These are phyloP conservation scores for Aphaenogaster floridana DNA, from an alignment of 1,140 invertebrate genomes.

Conservation along the genomic window DNA sequence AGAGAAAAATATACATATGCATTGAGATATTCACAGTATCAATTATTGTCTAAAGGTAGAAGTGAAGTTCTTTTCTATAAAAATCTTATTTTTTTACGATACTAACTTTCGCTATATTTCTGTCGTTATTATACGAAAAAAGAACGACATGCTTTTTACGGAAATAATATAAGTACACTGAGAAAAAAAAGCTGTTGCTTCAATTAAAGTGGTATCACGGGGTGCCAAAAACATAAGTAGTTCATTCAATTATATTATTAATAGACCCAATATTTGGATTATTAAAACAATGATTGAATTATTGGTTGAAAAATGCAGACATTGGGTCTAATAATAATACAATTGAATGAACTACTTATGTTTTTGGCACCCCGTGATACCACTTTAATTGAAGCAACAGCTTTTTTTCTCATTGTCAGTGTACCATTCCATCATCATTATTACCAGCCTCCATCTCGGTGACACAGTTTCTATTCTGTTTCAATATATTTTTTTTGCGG, in stretches of 20 bases:
- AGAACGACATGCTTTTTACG: background rate
- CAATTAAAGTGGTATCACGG: too few relatives aligned
- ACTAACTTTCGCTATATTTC: background rate
- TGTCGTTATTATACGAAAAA: background rate
- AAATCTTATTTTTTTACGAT: background rate
- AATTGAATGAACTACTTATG: too few relatives aligned
- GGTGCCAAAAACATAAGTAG: too few relatives aligned
- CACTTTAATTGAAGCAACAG: too few relatives aligned
- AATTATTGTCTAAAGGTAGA: background rate
- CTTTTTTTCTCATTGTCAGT: too few relatives aligned
- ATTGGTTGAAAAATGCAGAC: too few relatives aligned
- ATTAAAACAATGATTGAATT: too few relatives aligned
- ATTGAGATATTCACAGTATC: background rate
- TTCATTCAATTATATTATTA: too few relatives aligned
- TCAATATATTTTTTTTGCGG: constrained; percentile 20
- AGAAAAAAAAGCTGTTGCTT: too few relatives aligned
- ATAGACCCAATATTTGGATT: too few relatives aligned
- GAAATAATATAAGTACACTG: constrained; percentile 22
- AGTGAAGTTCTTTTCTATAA: background rate
- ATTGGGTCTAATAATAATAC: too few relatives aligned
- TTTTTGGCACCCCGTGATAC: too few relatives aligned
- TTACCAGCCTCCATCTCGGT: background rate
- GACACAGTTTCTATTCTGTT: constrained; percentile 34
- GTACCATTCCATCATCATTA: constrained; percentile 8
- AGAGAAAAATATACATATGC: background rate